Base-by-base conservation (phyloP, 2,113 vertebrate species). In the Alces alces region DNA sequence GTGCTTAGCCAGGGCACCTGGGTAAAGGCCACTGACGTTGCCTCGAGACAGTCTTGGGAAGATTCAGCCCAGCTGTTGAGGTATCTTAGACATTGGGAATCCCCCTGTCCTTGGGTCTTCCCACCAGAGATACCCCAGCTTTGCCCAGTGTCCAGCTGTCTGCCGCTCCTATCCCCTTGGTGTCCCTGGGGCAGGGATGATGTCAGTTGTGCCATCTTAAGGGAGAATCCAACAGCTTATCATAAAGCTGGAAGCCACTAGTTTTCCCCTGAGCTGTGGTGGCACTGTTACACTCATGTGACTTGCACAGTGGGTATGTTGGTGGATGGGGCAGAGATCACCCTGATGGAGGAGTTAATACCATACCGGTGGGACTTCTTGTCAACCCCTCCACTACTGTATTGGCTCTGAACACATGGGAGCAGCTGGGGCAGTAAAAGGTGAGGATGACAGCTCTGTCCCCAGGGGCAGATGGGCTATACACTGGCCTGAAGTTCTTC, bases 391-490 rank as follows among this genome's bases (percentile, higher is more conserved):
- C 90, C 27, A 6, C 79, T 73, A 0, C 60, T 17, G 1, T 11
- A 19, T 4, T 45, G 39, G 43, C 58, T 36, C 33, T 2, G 23
- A 50, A 36, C 47, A 80, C 11, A 12, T 2, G 27, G 39, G 50
- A 82, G 9, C 28, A 82, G 25, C 96, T 57, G 83, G 96, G 91
- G 23, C 47, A 30, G 3, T 61, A 33, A 95, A 70, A 97, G 87
- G 90, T 92, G 92, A 98, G 96, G 93, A 88, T 82, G 50, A 27
- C 10, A 91, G 86, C 89, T 96, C 97, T 73, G 4, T 47, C 57
- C 25, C 11, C 2, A 25, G 55, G 28, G 64, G 73, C 50, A 15
- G 14, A 39, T 64, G 36, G 85, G 89, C 97, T 23, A 50, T 92
- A 82, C 27, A 60, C 95, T 96, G 83, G 91, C 89, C 91, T 88